Percentiles rank a stretch among this genome's conserved stretches.
Evolutionary conservation across 2,888 invertebrate genomes (phyloP).

Genomic region (Chaitophorus viminalis): DNA sequence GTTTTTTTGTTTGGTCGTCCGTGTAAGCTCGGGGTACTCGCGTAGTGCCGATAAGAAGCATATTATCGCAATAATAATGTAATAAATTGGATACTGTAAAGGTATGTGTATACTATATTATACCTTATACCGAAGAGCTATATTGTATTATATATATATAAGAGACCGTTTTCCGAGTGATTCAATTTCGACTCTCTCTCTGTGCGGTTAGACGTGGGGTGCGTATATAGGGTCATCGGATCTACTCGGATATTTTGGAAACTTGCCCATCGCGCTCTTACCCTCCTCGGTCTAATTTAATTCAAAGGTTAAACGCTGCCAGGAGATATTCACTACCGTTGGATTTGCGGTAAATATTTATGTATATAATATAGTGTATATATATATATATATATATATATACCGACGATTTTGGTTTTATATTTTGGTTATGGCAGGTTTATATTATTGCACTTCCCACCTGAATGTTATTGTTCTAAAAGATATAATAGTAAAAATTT

Average conservation of each 20-base stretch:
- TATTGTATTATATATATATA: no score
- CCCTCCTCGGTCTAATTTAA: conserved; percentile 56
- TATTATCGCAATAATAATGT: conserved; percentile 31
- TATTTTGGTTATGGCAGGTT: conserved; percentile 61
- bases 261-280: conserved; percentile 39
- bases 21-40: not conserved
- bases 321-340: conserved; percentile 57
- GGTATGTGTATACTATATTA: not conserved
- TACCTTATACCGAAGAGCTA: no score
- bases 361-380: not conserved
- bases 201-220: conserved; percentile 9
- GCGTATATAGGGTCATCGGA: conserved; percentile 45
- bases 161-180: conserved; percentile 45
- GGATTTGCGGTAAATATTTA: conserved; percentile 50
- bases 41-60: conserved; percentile 28
- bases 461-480: conserved; percentile 60
- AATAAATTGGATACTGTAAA: conserved; percentile 35
- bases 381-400: conserved; percentile 9
- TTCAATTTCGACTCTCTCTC: conserved; percentile 45
- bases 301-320: conserved; percentile 61
- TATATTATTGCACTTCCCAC: conserved; percentile 59
- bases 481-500: conserved; percentile 60
- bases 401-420: conserved; percentile 34
- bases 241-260: conserved; percentile 55
- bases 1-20: not conserved